Evolutionary conservation across 2,888 invertebrate species (phyloP).

Genomic region (Tridacna crocea): DNA sequence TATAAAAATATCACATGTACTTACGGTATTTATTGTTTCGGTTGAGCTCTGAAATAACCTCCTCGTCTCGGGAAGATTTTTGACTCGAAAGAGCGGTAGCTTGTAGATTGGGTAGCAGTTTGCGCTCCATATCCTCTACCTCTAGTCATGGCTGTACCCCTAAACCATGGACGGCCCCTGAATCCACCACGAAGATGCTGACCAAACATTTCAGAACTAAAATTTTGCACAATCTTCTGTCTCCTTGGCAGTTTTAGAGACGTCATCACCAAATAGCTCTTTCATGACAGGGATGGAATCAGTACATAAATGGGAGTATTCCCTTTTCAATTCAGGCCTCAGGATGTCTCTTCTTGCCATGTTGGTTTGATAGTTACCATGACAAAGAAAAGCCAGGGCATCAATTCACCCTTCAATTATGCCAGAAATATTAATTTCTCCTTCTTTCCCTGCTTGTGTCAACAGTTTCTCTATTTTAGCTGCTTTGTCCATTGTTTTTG

Average conservation of each 20-base stretch:
- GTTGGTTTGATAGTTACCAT: slow-evolving; percentile 3
- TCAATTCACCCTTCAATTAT: slow-evolving; percentile 2
- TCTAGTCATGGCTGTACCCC: background rate
- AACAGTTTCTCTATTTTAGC: background rate
- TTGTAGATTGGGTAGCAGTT: too few species aligned
- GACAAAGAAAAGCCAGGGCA: slow-evolving; percentile 1
- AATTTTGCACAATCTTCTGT: slow-evolving; percentile 7
- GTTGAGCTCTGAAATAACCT: too few species aligned
- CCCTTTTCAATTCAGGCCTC: slow-evolving; percentile 1
- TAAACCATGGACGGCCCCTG: background rate
- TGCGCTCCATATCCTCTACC: slow-evolving; percentile 1
- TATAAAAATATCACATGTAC: too few species aligned
- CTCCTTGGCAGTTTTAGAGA: background rate
- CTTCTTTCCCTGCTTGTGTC: background rate
- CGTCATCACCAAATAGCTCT: background rate
- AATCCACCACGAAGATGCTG: background rate
- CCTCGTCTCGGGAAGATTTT: too few species aligned
- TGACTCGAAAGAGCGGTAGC: too few species aligned
- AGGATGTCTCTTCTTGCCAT: background rate
- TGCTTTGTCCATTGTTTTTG: slow-evolving; percentile 4
- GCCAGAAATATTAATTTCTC: background rate
- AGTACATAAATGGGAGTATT: slow-evolving; percentile 8
- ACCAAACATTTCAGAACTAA: slow-evolving; percentile 1
- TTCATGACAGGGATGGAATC: background rate
- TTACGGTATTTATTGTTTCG: too few species aligned